A percentile compares a stretch with the other conserved stretches of the same genome.
These are phyloP conservation scores for Schizotus pectinicornis DNA, from an alignment of 2,888 invertebrate genomes.

Conservation along the genomic window DNA sequence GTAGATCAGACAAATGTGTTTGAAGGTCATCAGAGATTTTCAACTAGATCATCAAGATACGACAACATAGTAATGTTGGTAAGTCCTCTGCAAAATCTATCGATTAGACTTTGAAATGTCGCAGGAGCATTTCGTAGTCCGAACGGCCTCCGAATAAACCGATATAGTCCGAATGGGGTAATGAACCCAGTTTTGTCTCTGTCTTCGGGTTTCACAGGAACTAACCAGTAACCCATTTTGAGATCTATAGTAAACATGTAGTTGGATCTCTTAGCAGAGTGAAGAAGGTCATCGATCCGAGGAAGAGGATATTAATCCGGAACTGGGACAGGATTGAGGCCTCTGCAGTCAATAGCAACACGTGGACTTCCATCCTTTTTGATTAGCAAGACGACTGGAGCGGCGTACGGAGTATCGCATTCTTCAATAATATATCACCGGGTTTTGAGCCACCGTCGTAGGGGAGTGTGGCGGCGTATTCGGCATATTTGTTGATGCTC, in stretches of 20 bases:
- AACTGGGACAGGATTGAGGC: slow-evolving; percentile 33
- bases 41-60: slow-evolving; percentile 42
- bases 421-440: slow-evolving; percentile 10
- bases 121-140: slow-evolving; percentile 38
- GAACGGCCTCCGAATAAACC: slow-evolving; percentile 35
- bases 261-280: slow-evolving; percentile 11
- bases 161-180: slow-evolving; percentile 15
- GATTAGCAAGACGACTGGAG: slow-evolving; percentile 29
- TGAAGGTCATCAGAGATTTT: slow-evolving; percentile 36
- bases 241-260: slow-evolving; percentile 32
- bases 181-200: slow-evolving; percentile 32
- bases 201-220: slow-evolving; percentile 18
- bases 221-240: slow-evolving; percentile 27
- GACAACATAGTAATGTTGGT: slow-evolving; percentile 30
- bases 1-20: slow-evolving; percentile 35
- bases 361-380: slow-evolving; percentile 27
- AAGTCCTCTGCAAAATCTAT: slow-evolving; percentile 33
- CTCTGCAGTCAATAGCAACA: slow-evolving; percentile 33
- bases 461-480: too few species aligned
- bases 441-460: too few species aligned
- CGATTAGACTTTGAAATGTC: slow-evolving; percentile 41
- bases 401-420: background rate
- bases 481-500: too few species aligned
- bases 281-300: slow-evolving; percentile 35
- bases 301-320: slow-evolving; percentile 36